Conservation (phyloP, 2,113 vertebrate species). For the Dissostichus mawsoni region DNA sequence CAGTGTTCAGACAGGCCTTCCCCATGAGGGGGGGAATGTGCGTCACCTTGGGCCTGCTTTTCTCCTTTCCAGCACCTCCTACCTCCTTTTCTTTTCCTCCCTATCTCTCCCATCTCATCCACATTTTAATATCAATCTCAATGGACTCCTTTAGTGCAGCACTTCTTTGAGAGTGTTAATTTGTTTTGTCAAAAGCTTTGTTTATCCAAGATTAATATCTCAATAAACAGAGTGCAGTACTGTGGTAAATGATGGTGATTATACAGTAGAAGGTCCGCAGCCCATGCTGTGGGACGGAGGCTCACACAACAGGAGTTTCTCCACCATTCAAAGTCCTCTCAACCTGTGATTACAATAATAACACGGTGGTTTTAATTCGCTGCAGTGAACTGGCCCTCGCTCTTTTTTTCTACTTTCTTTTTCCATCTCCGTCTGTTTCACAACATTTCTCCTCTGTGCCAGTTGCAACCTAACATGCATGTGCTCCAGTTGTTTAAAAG, state of each 20-base stretch:
- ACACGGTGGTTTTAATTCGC: constrained; percentile 79
- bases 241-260: constrained; percentile 85
- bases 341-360: constrained; percentile 85
- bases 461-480: constrained; percentile 5
- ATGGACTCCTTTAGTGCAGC: constrained; percentile 76
- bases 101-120: constrained; percentile 53
- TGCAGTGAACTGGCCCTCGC: constrained; percentile 41
- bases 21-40: constrained; percentile 69
- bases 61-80: constrained; percentile 40
- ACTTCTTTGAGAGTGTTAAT: constrained; percentile 78
- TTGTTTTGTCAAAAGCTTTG: constrained; percentile 86
- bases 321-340: constrained; percentile 72
- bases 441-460: constrained; percentile 6
- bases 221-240: constrained; percentile 80
- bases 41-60: constrained; percentile 72
- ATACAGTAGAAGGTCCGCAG: constrained; percentile 71
- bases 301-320: constrained; percentile 69
- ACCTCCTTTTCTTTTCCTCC: constrained; percentile 22
- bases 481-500: constrained; percentile 48
- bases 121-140: constrained; percentile 81
- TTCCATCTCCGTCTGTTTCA: constrained; percentile 35
- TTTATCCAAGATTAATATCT: constrained; percentile 85
- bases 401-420: constrained; percentile 29
- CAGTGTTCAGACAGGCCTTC: constrained; percentile 65
- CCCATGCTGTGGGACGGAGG: constrained; percentile 70